A percentile compares a stretch with the other conserved stretches of the same genome.
phyloP scores from a whole-genome alignment of 2,797 vertebrate species.

The Vespertilio murinus region DNA sequence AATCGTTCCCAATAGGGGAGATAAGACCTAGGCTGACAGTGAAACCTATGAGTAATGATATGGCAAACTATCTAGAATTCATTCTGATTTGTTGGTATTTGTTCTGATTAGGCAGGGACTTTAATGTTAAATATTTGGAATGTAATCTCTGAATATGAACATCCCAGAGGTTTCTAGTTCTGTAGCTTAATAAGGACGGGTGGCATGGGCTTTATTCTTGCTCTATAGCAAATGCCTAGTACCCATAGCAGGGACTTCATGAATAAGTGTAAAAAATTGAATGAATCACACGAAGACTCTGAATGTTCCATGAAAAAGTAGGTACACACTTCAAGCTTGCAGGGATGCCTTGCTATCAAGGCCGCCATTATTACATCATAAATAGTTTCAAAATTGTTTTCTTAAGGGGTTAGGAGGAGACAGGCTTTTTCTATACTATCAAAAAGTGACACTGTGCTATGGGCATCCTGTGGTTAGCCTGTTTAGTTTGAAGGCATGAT shows the following conservation, averaged over 20 bases:
- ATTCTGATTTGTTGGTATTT: background rate
- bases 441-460: fast-evolving
- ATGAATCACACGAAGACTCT: background rate
- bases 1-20: background rate
- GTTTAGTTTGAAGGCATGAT: background rate
- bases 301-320: background rate
- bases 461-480: background rate
- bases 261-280: background rate
- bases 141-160: background rate
- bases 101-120: background rate
- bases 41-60: background rate
- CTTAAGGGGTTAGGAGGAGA: background rate
- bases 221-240: background rate
- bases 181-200: background rate
- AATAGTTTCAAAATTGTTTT: background rate
- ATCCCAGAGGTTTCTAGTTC: background rate
- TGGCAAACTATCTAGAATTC: background rate
- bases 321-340: background rate
- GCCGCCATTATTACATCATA: background rate
- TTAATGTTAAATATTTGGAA: background rate
- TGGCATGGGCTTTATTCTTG: background rate
- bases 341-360: background rate
- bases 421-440: background rate
- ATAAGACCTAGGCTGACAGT: background rate
- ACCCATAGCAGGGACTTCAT: background rate